Evolutionary conservation across 2,797 vertebrate species (phyloP).

Genomic region (Oreochromis mossambicus): DNA sequence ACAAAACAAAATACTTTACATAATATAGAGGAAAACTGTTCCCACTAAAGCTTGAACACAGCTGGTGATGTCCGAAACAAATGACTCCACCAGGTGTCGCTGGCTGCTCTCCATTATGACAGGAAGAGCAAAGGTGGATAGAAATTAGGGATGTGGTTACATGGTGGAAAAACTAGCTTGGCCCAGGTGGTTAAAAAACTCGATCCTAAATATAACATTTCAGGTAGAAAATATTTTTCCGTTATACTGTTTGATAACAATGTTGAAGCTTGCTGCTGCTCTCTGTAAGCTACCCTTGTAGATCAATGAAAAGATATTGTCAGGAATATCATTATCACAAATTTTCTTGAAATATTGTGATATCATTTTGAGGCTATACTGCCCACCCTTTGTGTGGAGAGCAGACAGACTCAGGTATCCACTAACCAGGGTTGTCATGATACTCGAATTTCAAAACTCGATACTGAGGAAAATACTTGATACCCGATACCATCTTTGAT

Average conservation of each 20-base stretch:
- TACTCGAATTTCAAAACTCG: background rate
- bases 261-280: background rate
- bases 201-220: background rate
- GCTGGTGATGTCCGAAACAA: background rate
- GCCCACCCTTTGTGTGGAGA: background rate
- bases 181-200: background rate
- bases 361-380: background rate
- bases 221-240: background rate
- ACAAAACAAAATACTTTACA: background rate
- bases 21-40: background rate
- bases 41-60: rapidly evolving
- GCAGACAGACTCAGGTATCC: background rate
- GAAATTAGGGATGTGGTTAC: background rate
- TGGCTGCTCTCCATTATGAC: rapidly evolving
- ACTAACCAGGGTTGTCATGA: background rate
- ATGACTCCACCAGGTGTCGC: background rate
- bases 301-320: background rate
- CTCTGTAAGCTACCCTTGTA: background rate
- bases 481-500: background rate
- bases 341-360: rapidly evolving
- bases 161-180: background rate
- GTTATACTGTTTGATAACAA: background rate
- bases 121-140: background rate
- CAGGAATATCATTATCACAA: background rate
- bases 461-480: background rate